Percentiles rank a stretch among this genome's conserved stretches.
phyloP scores from a whole-genome alignment of 2,113 vertebrate species.

The Xerus inauris region DNA sequence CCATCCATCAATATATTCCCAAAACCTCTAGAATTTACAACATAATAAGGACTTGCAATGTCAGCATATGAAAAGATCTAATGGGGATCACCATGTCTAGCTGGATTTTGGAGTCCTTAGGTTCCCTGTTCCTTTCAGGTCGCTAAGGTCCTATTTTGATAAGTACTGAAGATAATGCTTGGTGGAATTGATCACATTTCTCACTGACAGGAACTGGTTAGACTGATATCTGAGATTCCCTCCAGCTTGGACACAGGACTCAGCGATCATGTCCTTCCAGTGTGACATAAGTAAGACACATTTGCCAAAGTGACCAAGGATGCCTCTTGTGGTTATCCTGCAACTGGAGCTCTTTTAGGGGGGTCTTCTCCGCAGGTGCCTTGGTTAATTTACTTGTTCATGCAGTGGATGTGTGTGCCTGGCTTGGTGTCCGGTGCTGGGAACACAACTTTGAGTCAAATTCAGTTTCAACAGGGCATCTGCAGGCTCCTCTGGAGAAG shows the following conservation, averaged over 20 bases:
- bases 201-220: neutral
- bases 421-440: neutral
- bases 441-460: neutral
- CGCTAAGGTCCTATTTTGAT: neutral
- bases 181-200: neutral
- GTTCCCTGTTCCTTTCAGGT: neutral
- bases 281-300: neutral
- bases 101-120: neutral
- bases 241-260: neutral
- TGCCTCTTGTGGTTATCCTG: neutral
- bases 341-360: neutral
- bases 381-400: neutral
- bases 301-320: neutral
- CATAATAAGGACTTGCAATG: neutral
- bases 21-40: neutral
- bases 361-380: neutral
- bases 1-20: neutral
- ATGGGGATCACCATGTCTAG: neutral
- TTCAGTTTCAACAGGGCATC: neutral
- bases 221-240: neutral
- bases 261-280: accelerated
- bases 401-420: accelerated
- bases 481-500: neutral
- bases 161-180: neutral
- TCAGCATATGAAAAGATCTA: neutral